Evolutionary conservation across 2,113 vertebrate genomes (phyloP), one percentile per base, ranked within the genome.

Genomic region (Notarius lentiginosus): DNA sequence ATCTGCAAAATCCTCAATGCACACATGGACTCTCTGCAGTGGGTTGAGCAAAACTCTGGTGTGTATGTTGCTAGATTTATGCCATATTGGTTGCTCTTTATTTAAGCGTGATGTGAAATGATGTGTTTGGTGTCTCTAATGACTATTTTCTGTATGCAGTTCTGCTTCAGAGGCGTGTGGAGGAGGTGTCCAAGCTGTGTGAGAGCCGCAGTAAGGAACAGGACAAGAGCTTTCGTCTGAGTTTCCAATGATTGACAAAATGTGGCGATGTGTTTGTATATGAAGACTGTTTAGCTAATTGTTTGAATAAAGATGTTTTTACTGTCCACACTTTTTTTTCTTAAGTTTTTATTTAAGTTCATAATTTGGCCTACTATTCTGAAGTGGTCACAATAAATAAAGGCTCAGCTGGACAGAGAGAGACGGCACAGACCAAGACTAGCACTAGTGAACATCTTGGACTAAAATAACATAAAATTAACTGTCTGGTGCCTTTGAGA

Each of bases 1-100:
- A 99, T 99, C 92, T 99, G 98, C 92, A 99, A 98, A 92, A 99
- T 99, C 80, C 90, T 99, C 86, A 99, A 99, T 2, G 98, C 98
- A 0, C 98, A 99, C 93, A 98, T 99, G 98, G 98, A 98, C 92
- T 99, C 98, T 0, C 92, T 99, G 86, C 98, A 99, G 92, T 99
- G 98, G 98, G 95, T 99, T 0, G 98, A 99, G 83, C 98, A 99
- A 92, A 99, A 98, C 89, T 97, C 98, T 10, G 96, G 97, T 94
- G 92, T 87, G 93, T 91, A 55, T 89, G 20, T 60, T 41, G 24
- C 53, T 30, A 41, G 7, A 24, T 61, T 81, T 22, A 27, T 14
- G 14, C 22, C 18, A 14, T 66, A 60, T n/a, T 27, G 6, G n/a
- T 5, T 14, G 15, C 2, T 14, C 18, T n/a, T 51, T 12, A 15